Percentiles rank a stretch among this genome's conserved stretches.
Evolutionary conservation across 2,888 invertebrate genomes (phyloP).

Genomic region (Incurvaria masculella): DNA sequence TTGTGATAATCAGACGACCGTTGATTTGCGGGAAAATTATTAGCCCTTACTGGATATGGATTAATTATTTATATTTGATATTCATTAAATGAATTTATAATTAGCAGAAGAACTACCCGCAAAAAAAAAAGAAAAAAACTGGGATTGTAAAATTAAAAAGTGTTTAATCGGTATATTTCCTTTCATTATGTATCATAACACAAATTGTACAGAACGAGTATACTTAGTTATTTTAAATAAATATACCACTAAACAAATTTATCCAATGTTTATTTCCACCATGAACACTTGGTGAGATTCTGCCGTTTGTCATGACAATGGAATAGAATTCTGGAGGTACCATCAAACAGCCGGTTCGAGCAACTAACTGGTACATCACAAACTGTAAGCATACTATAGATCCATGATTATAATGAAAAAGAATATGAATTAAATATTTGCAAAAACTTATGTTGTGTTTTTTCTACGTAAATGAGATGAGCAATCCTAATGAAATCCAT

Average conservation of each 20-base stretch:
- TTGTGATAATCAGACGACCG: slow-evolving; percentile 10
- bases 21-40: not conserved
- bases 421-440: slow-evolving; percentile 53
- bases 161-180: slow-evolving; percentile 12
- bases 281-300: too few species aligned
- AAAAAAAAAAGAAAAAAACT: slow-evolving; percentile 7
- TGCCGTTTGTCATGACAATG: too few species aligned
- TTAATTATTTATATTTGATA: too few species aligned
- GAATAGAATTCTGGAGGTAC: too few species aligned
- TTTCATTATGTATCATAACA: slow-evolving; percentile 9
- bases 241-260: not conserved
- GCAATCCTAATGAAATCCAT: too few species aligned
- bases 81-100: too few species aligned
- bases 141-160: slow-evolving; percentile 3
- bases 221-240: not conserved
- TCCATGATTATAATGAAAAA: slow-evolving; percentile 55
- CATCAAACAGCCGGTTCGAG: not conserved
- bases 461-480: too few species aligned
- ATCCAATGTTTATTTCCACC: too few species aligned
- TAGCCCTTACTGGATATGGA: too few species aligned
- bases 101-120: slow-evolving; percentile 7
- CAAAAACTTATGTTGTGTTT: slow-evolving; percentile 51
- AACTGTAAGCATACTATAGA: slow-evolving; percentile 47
- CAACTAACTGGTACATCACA: slow-evolving; percentile 6
- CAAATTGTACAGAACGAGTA: slow-evolving; percentile 13